A percentile compares a stretch with the other conserved stretches of the same genome.
Evolutionary conservation across 2,888 invertebrate genomes (phyloP).

Genomic region (Luperina testacea): DNA sequence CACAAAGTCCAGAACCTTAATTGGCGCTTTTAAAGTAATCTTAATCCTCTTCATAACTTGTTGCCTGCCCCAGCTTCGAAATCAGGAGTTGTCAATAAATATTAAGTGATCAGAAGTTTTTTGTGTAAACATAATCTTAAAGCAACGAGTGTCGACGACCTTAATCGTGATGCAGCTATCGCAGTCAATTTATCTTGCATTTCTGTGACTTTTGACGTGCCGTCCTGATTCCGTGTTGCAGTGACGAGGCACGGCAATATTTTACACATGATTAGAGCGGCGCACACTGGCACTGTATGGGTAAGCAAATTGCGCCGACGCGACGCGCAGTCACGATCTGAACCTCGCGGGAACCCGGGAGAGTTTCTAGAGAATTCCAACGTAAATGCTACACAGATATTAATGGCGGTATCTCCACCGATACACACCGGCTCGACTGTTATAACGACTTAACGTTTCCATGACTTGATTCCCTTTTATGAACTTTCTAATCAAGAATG

Average conservation of each 20-base stretch:
- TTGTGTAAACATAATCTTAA: constrained; percentile 40
- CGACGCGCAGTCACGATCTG: constrained; percentile 89
- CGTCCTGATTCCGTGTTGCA: constrained; percentile 83
- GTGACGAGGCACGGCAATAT: constrained; percentile 87
- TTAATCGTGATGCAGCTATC: constrained; percentile 82
- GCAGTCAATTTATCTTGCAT: constrained; percentile 84
- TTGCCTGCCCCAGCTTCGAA: neutral
- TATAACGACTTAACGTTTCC: constrained; percentile 59
- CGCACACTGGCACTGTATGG: constrained; percentile 86
- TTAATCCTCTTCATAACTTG: constrained; percentile 19
- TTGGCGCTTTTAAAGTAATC: constrained; percentile 2
- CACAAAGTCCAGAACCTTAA: neutral
- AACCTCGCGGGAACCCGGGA: constrained; percentile 88
- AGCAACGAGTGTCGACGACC: constrained; percentile 70
- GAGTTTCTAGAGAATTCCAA: constrained; percentile 88
- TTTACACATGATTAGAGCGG: constrained; percentile 90
- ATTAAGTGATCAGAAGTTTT: constrained; percentile 31
- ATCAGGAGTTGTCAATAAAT: constrained; percentile 2
- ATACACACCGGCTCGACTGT: constrained; percentile 67
- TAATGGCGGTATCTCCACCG: constrained; percentile 83
- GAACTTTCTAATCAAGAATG: constrained; percentile 69
- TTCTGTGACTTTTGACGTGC: constrained; percentile 84
- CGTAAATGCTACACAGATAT: constrained; percentile 88
- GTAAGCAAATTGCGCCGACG: constrained; percentile 89
- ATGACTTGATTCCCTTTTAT: constrained; percentile 63